Base-by-base conservation (phyloP, 2,797 vertebrate genomes). In the Eulemur albifrons region DNA sequence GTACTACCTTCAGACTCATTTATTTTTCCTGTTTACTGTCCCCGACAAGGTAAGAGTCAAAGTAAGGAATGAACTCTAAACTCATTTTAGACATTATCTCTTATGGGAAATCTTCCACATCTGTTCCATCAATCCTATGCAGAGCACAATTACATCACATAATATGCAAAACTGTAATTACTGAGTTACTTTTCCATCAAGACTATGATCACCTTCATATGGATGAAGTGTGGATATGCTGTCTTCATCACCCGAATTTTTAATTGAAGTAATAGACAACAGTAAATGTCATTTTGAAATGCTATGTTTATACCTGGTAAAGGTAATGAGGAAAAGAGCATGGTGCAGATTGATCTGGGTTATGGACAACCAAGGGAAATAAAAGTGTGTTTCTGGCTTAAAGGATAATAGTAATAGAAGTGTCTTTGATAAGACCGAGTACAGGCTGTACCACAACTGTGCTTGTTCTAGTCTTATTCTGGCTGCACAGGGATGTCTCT, bases 401-500 rank as follows among this genome's bases (percentile, higher is more conserved):
- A 67, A 73, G 32, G 2, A 59, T 48, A 72, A 54, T 18, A 67
- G 15, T 40, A 50, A 20, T 5, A 61, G 27, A 79, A 43, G 23
- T 70, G 3, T 38, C 35, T 52, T 73, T 83, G 12, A 65, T 80
- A 35, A 76, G 43, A 20, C 7, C 0, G 7, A n/a, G 5, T 54
- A 30, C 2, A 30, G 43, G 5, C 1, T 88, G 4, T 21, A 40
- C 48, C 9, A 14, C 4, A 43, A 1, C 0, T 2, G 0, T 43
- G 48, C 7, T 50, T 57, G 7, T 20, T 70, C 10, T 25, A 3
- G 21, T 43, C 35, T 4, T 43, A 0, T 9, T n/a, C 18, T 32
- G 32, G 14, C 14, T 89, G 2, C 11, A 63, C 0, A 59, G 4
- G 7, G 14, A 17, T 45, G 7, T 21, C 14, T 72, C 21, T 48